These are phyloP conservation scores for Drosophila murphyi DNA, from an alignment of 1,140 invertebrate genomes.

Conservation along the genomic window DNA sequence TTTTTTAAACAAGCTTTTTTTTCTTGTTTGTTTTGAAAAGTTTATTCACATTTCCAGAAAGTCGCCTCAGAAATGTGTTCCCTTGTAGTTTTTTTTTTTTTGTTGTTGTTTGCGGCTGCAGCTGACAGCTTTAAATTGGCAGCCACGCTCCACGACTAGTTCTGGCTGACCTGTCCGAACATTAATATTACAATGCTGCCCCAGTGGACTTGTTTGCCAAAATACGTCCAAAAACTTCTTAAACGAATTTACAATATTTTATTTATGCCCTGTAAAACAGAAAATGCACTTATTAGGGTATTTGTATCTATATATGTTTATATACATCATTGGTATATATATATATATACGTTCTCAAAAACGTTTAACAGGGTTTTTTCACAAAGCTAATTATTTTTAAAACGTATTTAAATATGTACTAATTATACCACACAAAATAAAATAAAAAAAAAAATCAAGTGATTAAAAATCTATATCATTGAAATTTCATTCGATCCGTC, in stretches of 20 bases:
- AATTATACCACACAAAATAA: too few species aligned
- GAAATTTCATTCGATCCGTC: too few species aligned
- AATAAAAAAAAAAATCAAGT: too few species aligned
- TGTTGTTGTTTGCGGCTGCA: constrained; percentile 44
- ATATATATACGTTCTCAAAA: not conserved
- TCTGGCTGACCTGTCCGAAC: constrained; percentile 47
- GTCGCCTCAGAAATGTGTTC: constrained; percentile 50
- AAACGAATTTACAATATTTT: constrained; percentile 5
- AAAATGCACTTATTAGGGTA: not conserved
- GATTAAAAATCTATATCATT: too few species aligned
- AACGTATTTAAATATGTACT: not conserved
- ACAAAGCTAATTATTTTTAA: not conserved
- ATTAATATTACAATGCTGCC: constrained; percentile 62
- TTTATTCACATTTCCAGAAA: constrained; percentile 76
- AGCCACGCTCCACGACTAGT: not conserved
- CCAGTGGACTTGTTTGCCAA: constrained; percentile 45
- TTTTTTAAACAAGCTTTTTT: constrained; percentile 48
- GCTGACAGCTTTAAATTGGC: constrained; percentile 57
- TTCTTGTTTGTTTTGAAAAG: constrained; percentile 50
- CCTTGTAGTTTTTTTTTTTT: constrained; percentile 13
- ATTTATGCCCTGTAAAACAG: constrained; percentile 8
- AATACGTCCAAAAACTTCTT: constrained; percentile 37
- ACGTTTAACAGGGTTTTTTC: not conserved
- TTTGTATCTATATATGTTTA: not conserved
- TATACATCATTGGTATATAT: not conserved